phyloP scores from a whole-genome alignment of 2,888 invertebrate species.

The Drosophila diplacantha region DNA sequence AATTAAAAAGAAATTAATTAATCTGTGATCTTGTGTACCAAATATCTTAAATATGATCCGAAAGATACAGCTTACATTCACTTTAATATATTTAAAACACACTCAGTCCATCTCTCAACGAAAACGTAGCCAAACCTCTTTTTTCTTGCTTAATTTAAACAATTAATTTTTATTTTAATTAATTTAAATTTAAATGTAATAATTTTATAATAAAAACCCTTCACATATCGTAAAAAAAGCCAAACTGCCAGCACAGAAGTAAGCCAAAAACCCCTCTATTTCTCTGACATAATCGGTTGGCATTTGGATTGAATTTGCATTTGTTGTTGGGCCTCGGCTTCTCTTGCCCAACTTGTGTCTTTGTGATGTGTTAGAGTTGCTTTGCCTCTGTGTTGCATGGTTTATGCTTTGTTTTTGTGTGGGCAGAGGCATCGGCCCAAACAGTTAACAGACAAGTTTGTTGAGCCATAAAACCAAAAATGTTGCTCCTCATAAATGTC shows the following conservation, averaged over 20 bases:
- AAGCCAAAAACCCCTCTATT: slow-evolving; percentile 7
- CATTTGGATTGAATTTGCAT: slow-evolving; percentile 43
- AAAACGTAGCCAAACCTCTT: neutral
- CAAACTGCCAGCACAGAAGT: neutral
- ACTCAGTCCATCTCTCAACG: accelerated
- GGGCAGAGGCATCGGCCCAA: slow-evolving; percentile 19
- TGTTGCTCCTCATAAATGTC: slow-evolving; percentile 18
- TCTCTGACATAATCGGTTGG: slow-evolving; percentile 56
- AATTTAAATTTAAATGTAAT: neutral
- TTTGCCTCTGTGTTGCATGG: slow-evolving; percentile 44
- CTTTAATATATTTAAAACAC: neutral
- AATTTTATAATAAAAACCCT: neutral
- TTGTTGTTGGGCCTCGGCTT: slow-evolving; percentile 30
- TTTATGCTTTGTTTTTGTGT: slow-evolving; percentile 37
- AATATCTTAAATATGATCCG: neutral
- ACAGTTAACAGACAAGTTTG: slow-evolving; percentile 28
- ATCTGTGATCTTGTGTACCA: too few species aligned
- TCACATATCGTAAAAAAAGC: neutral
- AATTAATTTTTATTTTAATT: too few species aligned
- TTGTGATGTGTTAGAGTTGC: slow-evolving; percentile 26
- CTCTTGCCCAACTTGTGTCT: slow-evolving; percentile 42
- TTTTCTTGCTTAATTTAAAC: too few species aligned
- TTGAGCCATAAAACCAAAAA: slow-evolving; percentile 34
- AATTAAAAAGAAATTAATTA: neutral
- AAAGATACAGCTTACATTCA: neutral